Evolutionary conservation across 92 coral and sea anemone species (phyloP).

Genomic region (Porites cylindrica): DNA sequence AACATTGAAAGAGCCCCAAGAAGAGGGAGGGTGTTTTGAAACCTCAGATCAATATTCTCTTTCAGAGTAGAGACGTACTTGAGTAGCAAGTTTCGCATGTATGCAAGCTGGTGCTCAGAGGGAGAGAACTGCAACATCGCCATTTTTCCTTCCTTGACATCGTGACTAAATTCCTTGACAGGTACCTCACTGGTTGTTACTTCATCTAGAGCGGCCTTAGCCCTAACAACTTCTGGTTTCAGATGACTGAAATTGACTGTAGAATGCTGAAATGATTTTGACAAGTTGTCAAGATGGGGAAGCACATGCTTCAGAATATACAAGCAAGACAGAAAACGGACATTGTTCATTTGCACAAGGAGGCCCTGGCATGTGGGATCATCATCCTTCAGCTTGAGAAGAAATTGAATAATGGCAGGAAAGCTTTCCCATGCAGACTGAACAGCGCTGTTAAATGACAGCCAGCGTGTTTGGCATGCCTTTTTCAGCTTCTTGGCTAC

Average conservation of each 20-base stretch:
- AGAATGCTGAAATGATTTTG: constrained; percentile 73
- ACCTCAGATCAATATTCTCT: constrained; percentile 42
- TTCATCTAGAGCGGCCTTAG: constrained; percentile 52
- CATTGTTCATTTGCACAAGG: constrained; percentile 51
- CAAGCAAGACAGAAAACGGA: constrained; percentile 66
- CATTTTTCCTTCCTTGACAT: constrained; percentile 64
- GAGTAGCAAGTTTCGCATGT: constrained; percentile 44
- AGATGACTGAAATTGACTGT: constrained; percentile 70
- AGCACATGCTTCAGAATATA: constrained; percentile 53
- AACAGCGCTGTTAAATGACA: constrained; percentile 56
- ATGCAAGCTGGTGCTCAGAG: constrained; percentile 51
- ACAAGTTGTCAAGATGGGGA: constrained; percentile 64
- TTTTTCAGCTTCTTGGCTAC: constrained; percentile 52
- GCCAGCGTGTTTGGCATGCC: constrained; percentile 74
- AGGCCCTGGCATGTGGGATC: constrained; percentile 63
- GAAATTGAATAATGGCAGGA: constrained; percentile 49
- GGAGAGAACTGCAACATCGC: constrained; percentile 44
- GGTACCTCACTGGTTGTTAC: constrained; percentile 43
- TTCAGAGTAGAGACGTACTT: constrained; percentile 43
- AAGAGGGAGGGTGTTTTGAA: constrained; percentile 53
- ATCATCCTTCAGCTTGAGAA: constrained; percentile 46
- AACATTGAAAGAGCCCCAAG: constrained; percentile 58
- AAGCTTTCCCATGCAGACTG: constrained; percentile 68
- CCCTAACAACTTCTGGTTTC: constrained; percentile 59
- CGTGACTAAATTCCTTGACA: constrained; percentile 40